Evolutionary conservation across 92 coral and sea anemone species (phyloP), one percentile per base, ranked within the genome.

Genomic region (Isaurus tuberculatus): DNA sequence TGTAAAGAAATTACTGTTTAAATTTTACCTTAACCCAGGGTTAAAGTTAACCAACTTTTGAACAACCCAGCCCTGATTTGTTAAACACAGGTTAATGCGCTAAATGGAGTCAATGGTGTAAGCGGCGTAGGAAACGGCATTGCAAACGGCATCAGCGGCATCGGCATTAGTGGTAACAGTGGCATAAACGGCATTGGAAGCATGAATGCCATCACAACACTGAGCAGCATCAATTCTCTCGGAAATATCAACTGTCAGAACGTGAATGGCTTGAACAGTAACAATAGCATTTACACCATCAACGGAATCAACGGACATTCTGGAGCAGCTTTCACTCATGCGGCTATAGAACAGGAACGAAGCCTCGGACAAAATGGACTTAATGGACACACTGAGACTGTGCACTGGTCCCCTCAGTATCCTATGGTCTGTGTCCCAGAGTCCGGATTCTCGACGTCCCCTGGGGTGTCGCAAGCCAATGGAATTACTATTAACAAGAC

Each of bases 391-490:
- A 32, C 94, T 7, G 98, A 95, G 65, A 88, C 87, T 65, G 85
- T 94, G 84, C 98, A 95, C 65, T 95, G 98, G 98, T 95, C 98
- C 19, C 94, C 94, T 11, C 89, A 89, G 25, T 94, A 94, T 65
- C 98, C 98, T 1, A 95, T 96, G 69, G 98, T 96, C 6, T 96
- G 98, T 84, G 85, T 96, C 28, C 92, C 98, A 20, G 98, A 96
- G 51, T 92, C 98, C 55, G 87, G 91, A 42, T 88, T 91, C 55
- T 86, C 98, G 37, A 91, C 91, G 32, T 77, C 82, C 23, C 82
- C 82, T 15, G 95, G 93, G 49, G 79, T 85, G 81, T 88, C 91
- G 32, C 98, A 94, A 60, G 85, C 94, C 17, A 94, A 88, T 64
- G 95, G 94, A 26, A 87, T 88, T 27, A 77, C 82, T 4, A 77